Evolutionary conservation across 2,113 vertebrate species (phyloP).

Genomic region (Eonycteris spelaea): DNA sequence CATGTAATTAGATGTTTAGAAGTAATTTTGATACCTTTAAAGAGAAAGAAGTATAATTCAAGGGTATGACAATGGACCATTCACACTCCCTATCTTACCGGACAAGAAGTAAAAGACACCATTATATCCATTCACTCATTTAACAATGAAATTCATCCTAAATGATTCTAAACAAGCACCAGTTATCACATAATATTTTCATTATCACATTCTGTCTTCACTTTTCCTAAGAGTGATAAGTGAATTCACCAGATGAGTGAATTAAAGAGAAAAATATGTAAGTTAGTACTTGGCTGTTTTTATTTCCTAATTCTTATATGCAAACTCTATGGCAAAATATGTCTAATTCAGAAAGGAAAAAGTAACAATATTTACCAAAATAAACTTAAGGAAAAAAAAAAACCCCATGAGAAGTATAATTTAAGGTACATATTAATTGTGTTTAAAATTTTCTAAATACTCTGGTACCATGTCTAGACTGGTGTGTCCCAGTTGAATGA

Average conservation of each 20-base stretch:
- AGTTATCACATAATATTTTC: neutral
- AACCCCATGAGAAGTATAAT: neutral
- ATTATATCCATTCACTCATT: neutral
- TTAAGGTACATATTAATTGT: neutral
- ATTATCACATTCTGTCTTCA: neutral
- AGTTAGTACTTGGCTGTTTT: neutral
- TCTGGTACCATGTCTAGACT: neutral
- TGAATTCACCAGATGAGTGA: neutral
- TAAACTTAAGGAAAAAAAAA: neutral
- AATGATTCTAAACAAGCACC: neutral
- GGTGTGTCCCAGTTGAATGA: neutral
- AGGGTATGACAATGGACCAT: neutral
- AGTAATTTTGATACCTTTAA: neutral
- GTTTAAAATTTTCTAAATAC: neutral
- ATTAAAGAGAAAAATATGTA: neutral
- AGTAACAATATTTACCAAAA: neutral
- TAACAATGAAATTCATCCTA: neutral
- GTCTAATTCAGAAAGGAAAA: constrained; percentile 3
- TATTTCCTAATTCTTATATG: neutral
- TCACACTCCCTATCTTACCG: neutral
- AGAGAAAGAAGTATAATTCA: neutral
- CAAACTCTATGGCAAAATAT: neutral
- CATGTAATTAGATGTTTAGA: neutral
- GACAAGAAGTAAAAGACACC: neutral
- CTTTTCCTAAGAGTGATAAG: neutral